phyloP scores from a whole-genome alignment of 2,797 vertebrate species.

The Zenarchopterus dispar region DNA sequence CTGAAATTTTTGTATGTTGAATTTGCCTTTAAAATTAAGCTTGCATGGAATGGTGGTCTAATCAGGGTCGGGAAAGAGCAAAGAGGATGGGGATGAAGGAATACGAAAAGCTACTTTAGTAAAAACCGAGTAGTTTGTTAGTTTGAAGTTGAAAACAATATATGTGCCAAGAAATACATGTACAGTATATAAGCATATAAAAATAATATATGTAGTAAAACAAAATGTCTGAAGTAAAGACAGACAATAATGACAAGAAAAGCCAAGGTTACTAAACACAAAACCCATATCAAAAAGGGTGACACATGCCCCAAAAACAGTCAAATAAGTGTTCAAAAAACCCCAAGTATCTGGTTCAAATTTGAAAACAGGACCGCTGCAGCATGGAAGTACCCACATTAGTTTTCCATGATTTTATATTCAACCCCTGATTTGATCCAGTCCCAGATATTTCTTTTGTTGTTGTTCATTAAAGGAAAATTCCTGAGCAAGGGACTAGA shows the following conservation, averaged over 20 bases:
- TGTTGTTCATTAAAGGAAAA: constrained; percentile 79
- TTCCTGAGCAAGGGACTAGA: constrained; percentile 81
- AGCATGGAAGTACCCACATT: constrained; percentile 6
- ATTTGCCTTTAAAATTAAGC: constrained; percentile 13
- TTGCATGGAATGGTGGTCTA: constrained; percentile 9
- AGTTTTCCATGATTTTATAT: constrained; percentile 5
- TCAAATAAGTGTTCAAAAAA: not conserved
- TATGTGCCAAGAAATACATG: constrained; percentile 13
- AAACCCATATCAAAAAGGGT: too few species aligned
- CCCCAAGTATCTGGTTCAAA: not conserved
- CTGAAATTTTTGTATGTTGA: too few species aligned
- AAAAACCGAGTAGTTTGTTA: constrained; percentile 7
- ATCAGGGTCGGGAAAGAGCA: not conserved
- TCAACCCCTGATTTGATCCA: constrained; percentile 74
- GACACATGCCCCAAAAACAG: not conserved
- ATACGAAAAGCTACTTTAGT: constrained; percentile 7
- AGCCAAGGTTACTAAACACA: too few species aligned
- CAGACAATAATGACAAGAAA: too few species aligned
- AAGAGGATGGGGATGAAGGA: constrained; percentile 10
- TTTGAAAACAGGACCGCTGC: not conserved
- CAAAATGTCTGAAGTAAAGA: too few species aligned
- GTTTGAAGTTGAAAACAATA: constrained; percentile 12
- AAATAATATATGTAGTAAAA: constrained; percentile 1
- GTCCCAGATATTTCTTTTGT: constrained; percentile 57
- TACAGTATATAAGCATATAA: constrained; percentile 6